Evolutionary conservation across 2,113 vertebrate species (phyloP), one percentile per base, ranked within the genome.

Genomic region (Cynopterus brachyotis): DNA sequence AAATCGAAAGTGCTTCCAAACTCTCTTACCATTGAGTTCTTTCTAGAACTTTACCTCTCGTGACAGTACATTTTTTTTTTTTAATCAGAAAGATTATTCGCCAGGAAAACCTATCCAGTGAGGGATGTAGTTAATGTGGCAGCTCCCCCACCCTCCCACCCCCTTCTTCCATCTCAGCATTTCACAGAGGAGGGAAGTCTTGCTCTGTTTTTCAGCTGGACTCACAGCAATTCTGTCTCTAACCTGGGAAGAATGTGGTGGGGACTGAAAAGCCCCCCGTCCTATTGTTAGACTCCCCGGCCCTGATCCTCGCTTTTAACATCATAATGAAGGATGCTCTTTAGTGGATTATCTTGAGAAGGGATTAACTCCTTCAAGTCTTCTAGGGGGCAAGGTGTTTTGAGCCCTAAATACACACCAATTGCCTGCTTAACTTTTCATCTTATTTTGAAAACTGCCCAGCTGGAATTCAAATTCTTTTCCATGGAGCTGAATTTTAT

Each of bases 281-380:
- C 98, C 98, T 98, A 98, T 99, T 99, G 98, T 99, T 98, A 98
- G 97, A 95, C 98, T 98, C 98, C 98, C 97, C 93, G 95, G 98
- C 99, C 98, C 98, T 99, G 99, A 99, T 98, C 98, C 99, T 98
- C 98, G 98, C 99, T 99, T 99, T 99, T 99, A 99, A 99, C 99
- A 99, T 99, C 99, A 99, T 99, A 99, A 99, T 99, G 99, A 99
- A 99, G 98, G 99, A 98, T 99, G 99, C 98, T 99, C 98, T 99
- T 99, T 99, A 99, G 98, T 99, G 99, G 99, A 99, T 99, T 99
- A 99, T 99, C 99, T 99, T 98, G 99, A 99, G 99, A 99, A 99
- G 98, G 99, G 99, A 99, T 99, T 99, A 99, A 99, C 98, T 98
- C 99, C 99, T 99, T 99, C 99, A 99, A 99, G 98, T 98, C 98